A percentile compares a stretch with the other conserved stretches of the same genome.
Evolutionary conservation across 2,888 invertebrate species (phyloP).

Genomic region (Oscheius sp.): DNA sequence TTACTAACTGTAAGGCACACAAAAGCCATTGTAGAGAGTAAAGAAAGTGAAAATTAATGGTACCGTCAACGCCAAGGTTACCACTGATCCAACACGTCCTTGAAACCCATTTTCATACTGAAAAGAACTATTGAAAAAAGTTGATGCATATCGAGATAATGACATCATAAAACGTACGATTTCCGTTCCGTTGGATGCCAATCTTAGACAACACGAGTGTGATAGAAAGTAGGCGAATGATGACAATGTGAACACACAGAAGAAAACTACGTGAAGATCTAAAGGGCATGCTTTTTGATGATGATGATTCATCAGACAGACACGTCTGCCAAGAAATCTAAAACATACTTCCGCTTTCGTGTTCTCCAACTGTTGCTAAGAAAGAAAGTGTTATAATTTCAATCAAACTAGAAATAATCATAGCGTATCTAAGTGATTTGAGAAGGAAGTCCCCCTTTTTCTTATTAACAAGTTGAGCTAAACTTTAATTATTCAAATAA

Average conservation of each 20-base stretch:
- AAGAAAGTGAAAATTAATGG: conserved; percentile 20
- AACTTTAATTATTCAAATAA: not conserved
- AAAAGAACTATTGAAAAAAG: not conserved
- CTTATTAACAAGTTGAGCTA: not conserved
- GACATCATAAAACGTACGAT: not conserved
- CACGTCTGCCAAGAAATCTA: no score
- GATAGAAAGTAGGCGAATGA: conserved; percentile 14
- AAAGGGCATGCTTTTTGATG: no score
- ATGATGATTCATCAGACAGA: not conserved
- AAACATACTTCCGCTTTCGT: conserved; percentile 39
- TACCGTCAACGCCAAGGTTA: conserved; percentile 9
- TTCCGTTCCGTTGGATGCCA: not conserved
- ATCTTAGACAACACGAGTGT: not conserved
- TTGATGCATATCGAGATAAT: not conserved
- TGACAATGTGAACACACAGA: conserved; percentile 17
- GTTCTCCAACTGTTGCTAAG: conserved; percentile 44
- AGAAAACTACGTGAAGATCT: conserved; percentile 24
- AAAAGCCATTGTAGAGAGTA: conserved; percentile 16
- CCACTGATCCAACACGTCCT: not conserved
- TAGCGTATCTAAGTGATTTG: not conserved
- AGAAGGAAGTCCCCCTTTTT: not conserved
- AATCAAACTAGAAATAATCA: not conserved
- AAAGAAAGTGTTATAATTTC: conserved; percentile 18
- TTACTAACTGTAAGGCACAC: conserved; percentile 22
- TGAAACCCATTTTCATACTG: conserved; percentile 13